Evolutionary conservation across 2,113 vertebrate genomes (phyloP), one percentile per base, ranked within the genome.

Genomic region (Sturnus vulgaris): DNA sequence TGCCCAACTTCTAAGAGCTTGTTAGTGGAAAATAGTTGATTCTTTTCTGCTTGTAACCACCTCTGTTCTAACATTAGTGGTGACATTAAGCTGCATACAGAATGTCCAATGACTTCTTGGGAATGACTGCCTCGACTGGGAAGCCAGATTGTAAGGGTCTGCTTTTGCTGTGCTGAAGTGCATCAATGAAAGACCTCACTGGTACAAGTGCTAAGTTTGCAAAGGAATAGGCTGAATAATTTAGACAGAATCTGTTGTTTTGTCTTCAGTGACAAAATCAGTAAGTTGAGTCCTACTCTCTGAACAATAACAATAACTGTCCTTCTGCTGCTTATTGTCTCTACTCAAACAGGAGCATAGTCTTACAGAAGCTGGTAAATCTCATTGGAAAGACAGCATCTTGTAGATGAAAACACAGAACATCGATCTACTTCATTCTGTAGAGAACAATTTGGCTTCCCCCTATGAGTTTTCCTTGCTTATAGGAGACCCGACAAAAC

Each of bases 11-110:
- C 11, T 49, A 12, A 59, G 33, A 47, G 24, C 31, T 63, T 13
- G 39, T 68, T 50, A 82, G 18, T 44, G 42, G 31, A n/a, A 56
- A 71, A 31, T 30, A 42, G 10, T 56, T 15, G 21, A 3, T 61
- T 88, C 22, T 5, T 30, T 80, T 56, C 24, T 56, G 9, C 61
- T 88, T 46, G 46, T 60, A 39, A 60, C 6, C 25, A 55, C 28
- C 18, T 63, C 28, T 63, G 31, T 57, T 70, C 12, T 50, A 42
- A 18, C 5, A 1, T 19, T 7, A 49, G 22, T 1, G 0, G 3
- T 73, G 53, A 46, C 11, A 7, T 33, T 37, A 42, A 57, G 39
- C n/a, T 81, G 25, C 8, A 6, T 7, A 3, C 7, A 33, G 35
- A 39, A 65, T 27, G 39, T 42, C 35, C 22, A 56, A 23, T 30